Evolutionary conservation across 2,888 invertebrate species (phyloP), one percentile per base, ranked within the genome.

Genomic region (Aradus depressus): DNA sequence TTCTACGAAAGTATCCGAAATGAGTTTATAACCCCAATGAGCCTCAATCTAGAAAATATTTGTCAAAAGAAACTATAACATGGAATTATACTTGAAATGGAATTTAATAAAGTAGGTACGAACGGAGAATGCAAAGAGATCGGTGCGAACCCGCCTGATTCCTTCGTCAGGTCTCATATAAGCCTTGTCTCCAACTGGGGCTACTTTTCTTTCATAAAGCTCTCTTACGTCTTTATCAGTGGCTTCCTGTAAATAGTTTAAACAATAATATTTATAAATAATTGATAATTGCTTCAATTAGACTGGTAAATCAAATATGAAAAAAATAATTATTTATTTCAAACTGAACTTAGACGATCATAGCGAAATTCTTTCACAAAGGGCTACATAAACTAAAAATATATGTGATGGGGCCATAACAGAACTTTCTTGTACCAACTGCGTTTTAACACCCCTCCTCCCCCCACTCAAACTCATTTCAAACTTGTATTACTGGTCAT

Each of bases 1-100:
- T 64, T 83, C 83, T 16, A 71, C 68, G 62, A 78, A 84, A 48
- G 75, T 77, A 63, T 79, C 77, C 16, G 75, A 75, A 1, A 82
- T 75, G 23, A 81, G 68, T 63, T 80, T 77, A 63, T 81, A 82
- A 0, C 77, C 77, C 0, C 76, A 73, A 1, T 78, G 75, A 1
- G 73, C 68, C 64, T 82, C 82, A 64, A 77, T 77, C 63, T 82
- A 79, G 59, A 81, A 81, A 2, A 79, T 28, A 10, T 28, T 28
- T 28, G 8, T 28, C 31, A 28, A 10, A 10, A 10, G 8, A 28
- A 10, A 28, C 8, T 10, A 10, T 10, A 28, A 8, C 8, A 10
- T 28, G 8, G n/a, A 10, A 10, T 28, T 28, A 10, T 10, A 28
- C n/a, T 28, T 28, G 8, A 28, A 28, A 28, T 10, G n/a, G 31